Evolutionary conservation across 2,888 invertebrate species (phyloP).

Genomic region (Plagodis dolabraria): DNA sequence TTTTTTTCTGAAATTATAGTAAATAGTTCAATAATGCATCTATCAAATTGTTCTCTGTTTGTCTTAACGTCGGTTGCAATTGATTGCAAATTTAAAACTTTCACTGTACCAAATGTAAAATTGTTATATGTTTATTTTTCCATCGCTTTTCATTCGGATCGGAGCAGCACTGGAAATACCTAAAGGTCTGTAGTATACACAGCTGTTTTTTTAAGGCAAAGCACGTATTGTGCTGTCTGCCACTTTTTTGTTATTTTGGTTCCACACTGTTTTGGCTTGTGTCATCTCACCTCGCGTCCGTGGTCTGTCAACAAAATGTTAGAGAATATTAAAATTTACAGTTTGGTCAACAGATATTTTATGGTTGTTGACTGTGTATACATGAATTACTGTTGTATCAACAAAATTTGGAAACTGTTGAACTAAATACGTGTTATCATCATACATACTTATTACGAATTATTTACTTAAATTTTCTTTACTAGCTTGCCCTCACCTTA

Average conservation of each 20-base stretch:
- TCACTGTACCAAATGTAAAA: conserved; percentile 32
- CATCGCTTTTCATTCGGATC: conserved; percentile 72
- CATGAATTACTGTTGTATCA: conserved; percentile 12
- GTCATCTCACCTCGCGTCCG: conserved; percentile 21
- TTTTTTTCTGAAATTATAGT: too few species aligned
- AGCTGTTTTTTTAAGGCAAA: conserved; percentile 34
- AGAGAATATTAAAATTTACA: conserved; percentile 10
- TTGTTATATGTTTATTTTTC: conserved; percentile 52
- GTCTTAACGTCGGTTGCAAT: conserved; percentile 2
- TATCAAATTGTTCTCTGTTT: not conserved
- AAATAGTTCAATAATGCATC: too few species aligned
- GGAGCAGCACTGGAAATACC: conserved; percentile 92
- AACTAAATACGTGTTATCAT: not conserved
- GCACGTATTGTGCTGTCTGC: conserved; percentile 3
- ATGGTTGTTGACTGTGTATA: conserved; percentile 13
- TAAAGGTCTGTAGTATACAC: conserved; percentile 88
- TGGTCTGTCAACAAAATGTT: conserved; percentile 21
- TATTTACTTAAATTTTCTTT: too few species aligned
- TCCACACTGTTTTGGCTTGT: conserved; percentile 18
- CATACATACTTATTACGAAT: too few species aligned
- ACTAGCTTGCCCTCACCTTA: too few species aligned
- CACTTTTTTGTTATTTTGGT: conserved; percentile 13
- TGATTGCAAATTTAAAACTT: conserved; percentile 12
- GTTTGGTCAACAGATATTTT: conserved; percentile 17
- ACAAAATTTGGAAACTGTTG: not conserved